Evolutionary conservation across 1,140 invertebrate genomes (phyloP).

Genomic region (Cecropterus lyciades): DNA sequence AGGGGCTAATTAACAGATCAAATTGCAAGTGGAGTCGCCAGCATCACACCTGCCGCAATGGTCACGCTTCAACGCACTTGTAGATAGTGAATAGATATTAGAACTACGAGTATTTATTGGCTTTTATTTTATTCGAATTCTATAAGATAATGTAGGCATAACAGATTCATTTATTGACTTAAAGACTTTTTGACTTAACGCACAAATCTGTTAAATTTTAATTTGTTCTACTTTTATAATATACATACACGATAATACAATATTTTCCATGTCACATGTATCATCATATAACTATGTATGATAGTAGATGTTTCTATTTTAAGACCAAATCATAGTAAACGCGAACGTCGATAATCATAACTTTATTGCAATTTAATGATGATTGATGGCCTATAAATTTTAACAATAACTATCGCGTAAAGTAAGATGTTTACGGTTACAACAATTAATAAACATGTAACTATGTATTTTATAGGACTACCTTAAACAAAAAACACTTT

Average conservation of each 20-base stretch:
- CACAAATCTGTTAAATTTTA: not conserved
- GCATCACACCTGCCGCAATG: constrained; percentile 57
- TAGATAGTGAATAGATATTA: not conserved
- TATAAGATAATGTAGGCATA: no score
- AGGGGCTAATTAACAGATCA: constrained; percentile 66
- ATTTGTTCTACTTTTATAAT: not conserved
- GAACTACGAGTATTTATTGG: not conserved
- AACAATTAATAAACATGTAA: not conserved
- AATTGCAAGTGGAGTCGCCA: constrained; percentile 48
- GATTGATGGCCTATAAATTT: constrained; percentile 8
- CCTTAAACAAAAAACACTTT: no score
- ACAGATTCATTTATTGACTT: no score
- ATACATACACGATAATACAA: not conserved
- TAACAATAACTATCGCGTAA: not conserved
- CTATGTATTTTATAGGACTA: no score
- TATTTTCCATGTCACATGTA: not conserved
- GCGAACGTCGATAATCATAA: not conserved
- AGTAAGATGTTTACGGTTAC: not conserved
- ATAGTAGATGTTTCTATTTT: not conserved
- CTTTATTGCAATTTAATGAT: constrained; percentile 6
- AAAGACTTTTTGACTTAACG: no score
- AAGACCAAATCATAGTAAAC: not conserved
- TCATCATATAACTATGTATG: no score
- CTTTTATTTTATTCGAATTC: not conserved
- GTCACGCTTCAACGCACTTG: constrained; percentile 35